These are phyloP conservation scores for Polyommatus iphigenia DNA, from an alignment of 2,888 invertebrate genomes.

Conservation along the genomic window DNA sequence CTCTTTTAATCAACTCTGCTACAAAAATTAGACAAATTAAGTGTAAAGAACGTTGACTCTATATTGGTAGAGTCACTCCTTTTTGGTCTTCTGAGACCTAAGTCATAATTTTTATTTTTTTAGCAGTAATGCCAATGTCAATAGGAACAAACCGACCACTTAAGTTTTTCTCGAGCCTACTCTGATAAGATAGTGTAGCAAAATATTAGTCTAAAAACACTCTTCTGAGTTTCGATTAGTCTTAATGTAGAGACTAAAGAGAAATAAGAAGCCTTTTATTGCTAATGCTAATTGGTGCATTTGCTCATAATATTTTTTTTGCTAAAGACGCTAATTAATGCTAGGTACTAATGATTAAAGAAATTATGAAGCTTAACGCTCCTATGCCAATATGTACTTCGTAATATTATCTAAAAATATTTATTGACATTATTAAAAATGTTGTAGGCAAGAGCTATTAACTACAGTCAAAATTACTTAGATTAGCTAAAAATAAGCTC, in stretches of 20 bases:
- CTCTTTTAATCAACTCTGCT: background rate
- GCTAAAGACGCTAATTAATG: too few species aligned
- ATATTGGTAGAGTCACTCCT: background rate
- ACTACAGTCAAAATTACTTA: background rate
- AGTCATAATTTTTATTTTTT: background rate
- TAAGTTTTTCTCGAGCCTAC: background rate
- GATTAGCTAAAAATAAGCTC: background rate
- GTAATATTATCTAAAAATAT: background rate
- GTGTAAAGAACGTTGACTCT: background rate
- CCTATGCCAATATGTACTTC: background rate
- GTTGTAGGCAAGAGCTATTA: background rate
- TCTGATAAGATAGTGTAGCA: background rate
- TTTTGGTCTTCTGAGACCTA: too few species aligned
- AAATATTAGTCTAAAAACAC: background rate
- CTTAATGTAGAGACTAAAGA: background rate
- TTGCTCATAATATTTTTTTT: too few species aligned
- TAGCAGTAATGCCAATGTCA: background rate
- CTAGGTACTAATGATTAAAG: too few species aligned
- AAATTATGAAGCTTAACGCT: background rate
- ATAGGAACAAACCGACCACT: background rate
- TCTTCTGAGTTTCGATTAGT: background rate
- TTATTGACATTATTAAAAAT: background rate
- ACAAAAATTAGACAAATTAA: background rate
- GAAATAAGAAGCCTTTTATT: background rate
- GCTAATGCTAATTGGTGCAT: background rate